Conservation (phyloP, 2,113 vertebrate species). For the Cyanoliseus patagonus region DNA sequence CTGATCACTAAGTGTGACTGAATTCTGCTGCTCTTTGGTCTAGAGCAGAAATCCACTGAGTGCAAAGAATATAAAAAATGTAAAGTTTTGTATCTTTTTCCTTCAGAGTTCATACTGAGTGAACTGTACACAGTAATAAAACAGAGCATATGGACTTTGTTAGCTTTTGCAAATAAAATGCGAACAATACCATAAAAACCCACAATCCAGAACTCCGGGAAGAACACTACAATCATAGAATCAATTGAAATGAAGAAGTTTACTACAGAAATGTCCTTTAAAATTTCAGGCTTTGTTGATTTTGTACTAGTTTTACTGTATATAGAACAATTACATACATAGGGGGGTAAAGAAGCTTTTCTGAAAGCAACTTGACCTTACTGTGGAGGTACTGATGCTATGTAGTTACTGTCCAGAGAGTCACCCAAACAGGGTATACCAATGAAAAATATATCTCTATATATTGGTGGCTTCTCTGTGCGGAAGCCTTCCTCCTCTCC, state of each 20-base stretch:
- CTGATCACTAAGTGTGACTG: rapidly evolving
- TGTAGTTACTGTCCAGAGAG: neutral
- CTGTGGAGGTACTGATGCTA: neutral
- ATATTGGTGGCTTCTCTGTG: neutral
- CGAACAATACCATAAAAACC: neutral
- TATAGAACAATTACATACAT: neutral
- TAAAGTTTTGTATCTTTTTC: neutral
- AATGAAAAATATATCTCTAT: neutral
- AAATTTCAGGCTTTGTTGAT: neutral
- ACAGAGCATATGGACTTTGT: neutral
- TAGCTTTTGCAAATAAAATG: neutral
- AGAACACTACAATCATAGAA: neutral
- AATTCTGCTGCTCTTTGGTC: neutral
- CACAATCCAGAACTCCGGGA: neutral
- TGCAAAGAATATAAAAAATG: neutral
- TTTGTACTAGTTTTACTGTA: neutral
- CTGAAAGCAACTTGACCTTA: neutral
- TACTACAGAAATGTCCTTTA: neutral
- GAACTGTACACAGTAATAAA: neutral
- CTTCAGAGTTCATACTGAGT: neutral
- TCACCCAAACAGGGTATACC: neutral
- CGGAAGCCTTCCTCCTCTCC: neutral
- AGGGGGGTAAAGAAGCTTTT: neutral
- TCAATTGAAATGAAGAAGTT: neutral
- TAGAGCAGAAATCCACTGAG: neutral